phyloP scores from a whole-genome alignment of 2,113 vertebrate species.

The Grammomys dolichurus region DNA sequence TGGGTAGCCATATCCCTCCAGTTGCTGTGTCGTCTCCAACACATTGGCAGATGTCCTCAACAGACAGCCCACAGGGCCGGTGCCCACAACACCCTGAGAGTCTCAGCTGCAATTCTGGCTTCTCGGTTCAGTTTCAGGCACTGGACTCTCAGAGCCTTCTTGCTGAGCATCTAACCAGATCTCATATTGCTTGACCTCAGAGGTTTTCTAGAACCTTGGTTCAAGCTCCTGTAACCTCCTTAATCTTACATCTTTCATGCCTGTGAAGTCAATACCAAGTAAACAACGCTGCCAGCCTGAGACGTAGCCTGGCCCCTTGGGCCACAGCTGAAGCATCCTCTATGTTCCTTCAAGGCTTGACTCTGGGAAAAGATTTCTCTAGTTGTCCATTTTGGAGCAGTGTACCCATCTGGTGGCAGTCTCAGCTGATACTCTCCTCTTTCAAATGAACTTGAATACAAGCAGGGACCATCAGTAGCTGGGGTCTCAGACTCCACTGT shows the following conservation, averaged over 20 bases:
- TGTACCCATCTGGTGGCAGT: not conserved
- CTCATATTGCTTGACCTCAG: not conserved
- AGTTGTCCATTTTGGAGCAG: not conserved
- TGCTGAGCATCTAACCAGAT: not conserved
- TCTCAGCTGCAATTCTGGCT: not conserved
- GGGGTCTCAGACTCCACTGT: not conserved
- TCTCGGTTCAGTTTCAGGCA: not conserved
- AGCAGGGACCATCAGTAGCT: not conserved
- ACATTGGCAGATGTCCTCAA: not conserved
- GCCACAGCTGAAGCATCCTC: no score
- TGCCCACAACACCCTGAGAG: not conserved
- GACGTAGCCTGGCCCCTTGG: no score
- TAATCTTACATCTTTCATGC: not conserved
- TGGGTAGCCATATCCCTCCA: not conserved
- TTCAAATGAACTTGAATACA: not conserved
- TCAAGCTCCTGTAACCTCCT: not conserved
- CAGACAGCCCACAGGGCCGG: not conserved
- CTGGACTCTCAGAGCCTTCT: no score
- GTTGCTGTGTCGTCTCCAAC: not conserved
- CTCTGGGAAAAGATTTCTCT: not conserved
- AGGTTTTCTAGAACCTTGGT: not conserved
- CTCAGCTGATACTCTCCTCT: not conserved
- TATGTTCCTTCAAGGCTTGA: no score
- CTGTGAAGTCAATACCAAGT: not conserved
- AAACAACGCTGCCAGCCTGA: no score